Evolutionary conservation across 2,113 vertebrate genomes (phyloP), one percentile per base, ranked within the genome.

Genomic region (Hydrolagus affinis): DNA sequence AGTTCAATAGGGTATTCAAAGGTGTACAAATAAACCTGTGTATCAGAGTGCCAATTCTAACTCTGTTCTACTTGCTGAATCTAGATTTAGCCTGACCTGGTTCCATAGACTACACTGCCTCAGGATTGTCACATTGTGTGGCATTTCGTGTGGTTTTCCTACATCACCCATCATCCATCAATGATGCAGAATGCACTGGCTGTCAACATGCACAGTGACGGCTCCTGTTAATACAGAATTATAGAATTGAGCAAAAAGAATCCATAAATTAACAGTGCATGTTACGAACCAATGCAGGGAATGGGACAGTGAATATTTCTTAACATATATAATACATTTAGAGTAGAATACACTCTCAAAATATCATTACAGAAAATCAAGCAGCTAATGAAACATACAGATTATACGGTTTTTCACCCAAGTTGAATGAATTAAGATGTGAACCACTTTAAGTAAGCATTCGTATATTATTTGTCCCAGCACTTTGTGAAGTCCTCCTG

Each of bases 51-150:
- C 44, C 44, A 44, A 44, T 44, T 44, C 44, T 44, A 44, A 44
- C 44, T 44, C 44, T 44, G 44, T 6, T 44, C 44, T 25, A 89
- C 89, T 89, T 93, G 89, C 70, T 93, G 91, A 60, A 78, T n/a
- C 75, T 60, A 11, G 56, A 62, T 62, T 78, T 62, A n/a, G 57
- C 57, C 11, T 78, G 75, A 17, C 75, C 57, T 28, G n/a, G 75
- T 30, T 78, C 75, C 75, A 59, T 23, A 60, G 56, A n/a, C 56
- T n/a, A 59, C 75, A 77, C 21, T 77, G 75, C 75, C 75, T 78
- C 56, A 78, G 57, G 75, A 62, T n/a, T n/a, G 14, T 23, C 59
- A 21, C 60, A 57, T 62, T 56, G 9, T 15, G 60, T 78, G 21
- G 59, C 60, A 57, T 78, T n/a, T 23, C 23, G 23, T 78, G 12